These are phyloP conservation scores for Chamaea fasciata DNA, from an alignment of 2,113 vertebrate genomes.

Conservation along the genomic window DNA sequence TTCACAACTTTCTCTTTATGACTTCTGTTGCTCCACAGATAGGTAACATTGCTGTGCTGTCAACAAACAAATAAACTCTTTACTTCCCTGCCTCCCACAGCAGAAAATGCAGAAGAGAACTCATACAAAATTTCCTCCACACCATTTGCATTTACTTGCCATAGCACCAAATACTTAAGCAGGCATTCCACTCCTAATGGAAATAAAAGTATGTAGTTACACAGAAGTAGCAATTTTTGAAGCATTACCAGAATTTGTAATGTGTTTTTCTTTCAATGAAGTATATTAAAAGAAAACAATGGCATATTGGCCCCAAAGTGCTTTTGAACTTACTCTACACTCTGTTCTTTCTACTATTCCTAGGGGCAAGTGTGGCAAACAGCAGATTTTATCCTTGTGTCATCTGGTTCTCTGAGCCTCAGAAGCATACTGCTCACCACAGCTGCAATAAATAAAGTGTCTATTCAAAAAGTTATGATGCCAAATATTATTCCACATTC, in stretches of 20 bases:
- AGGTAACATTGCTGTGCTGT: background rate
- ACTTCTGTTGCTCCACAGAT: background rate
- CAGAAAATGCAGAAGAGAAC: background rate
- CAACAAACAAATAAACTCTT: background rate
- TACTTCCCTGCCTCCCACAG: background rate
- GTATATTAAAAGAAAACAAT: slow-evolving; percentile 41
- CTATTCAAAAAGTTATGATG: slow-evolving; percentile 51
- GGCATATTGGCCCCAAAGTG: background rate
- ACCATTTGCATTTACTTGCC: background rate
- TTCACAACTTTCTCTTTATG: background rate
- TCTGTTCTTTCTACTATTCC: slow-evolving; percentile 12
- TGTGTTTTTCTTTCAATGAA: background rate
- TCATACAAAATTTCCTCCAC: background rate
- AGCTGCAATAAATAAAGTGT: slow-evolving; percentile 73
- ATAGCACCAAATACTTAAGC: background rate
- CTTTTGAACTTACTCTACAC: slow-evolving; percentile 6
- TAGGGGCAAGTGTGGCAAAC: slow-evolving; percentile 4
- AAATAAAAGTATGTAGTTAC: background rate
- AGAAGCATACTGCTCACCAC: slow-evolving; percentile 61
- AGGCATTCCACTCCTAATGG: background rate
- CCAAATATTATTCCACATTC: slow-evolving; percentile 67
- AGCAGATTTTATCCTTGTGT: slow-evolving; percentile 28
- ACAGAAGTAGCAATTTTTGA: slow-evolving; percentile 1
- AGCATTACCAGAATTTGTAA: slow-evolving; percentile 30
- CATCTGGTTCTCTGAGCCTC: slow-evolving; percentile 55